Evolutionary conservation across 2,888 invertebrate genomes (phyloP).

Genomic region (Liopterus haemorrhoidalis): DNA sequence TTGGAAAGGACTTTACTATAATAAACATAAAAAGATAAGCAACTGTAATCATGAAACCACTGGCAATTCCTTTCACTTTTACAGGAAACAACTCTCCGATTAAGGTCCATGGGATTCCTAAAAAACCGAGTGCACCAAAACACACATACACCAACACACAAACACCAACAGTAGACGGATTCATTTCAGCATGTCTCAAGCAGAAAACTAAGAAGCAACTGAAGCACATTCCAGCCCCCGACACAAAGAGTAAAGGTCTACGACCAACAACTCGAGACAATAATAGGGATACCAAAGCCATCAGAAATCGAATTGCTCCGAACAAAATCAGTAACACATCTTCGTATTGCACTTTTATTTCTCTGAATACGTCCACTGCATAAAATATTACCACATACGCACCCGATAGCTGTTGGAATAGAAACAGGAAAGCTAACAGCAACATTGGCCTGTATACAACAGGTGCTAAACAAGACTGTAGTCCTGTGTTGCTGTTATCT

Average conservation of each 20-base stretch:
- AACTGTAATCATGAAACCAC: slow-evolving; percentile 49
- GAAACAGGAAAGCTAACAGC: slow-evolving; percentile 47
- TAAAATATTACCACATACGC: slow-evolving; percentile 56
- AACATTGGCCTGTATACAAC: slow-evolving; percentile 50
- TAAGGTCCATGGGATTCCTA: slow-evolving; percentile 56
- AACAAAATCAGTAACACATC: slow-evolving; percentile 48
- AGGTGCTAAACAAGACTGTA: slow-evolving; percentile 42
- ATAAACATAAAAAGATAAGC: slow-evolving; percentile 53
- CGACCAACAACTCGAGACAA: slow-evolving; percentile 49
- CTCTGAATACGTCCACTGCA: slow-evolving; percentile 49
- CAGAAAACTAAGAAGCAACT: slow-evolving; percentile 44
- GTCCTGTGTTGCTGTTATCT: slow-evolving; percentile 31
- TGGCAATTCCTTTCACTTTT: slow-evolving; percentile 49
- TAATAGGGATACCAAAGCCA: slow-evolving; percentile 48
- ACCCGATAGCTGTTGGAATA: slow-evolving; percentile 54
- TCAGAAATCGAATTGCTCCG: slow-evolving; percentile 49
- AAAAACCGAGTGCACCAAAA: slow-evolving; percentile 50
- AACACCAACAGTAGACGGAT: slow-evolving; percentile 38
- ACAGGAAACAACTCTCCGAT: slow-evolving; percentile 51
- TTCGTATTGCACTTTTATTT: slow-evolving; percentile 47
- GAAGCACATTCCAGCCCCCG: slow-evolving; percentile 51
- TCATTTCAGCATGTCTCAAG: slow-evolving; percentile 51
- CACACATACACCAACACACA: slow-evolving; percentile 50
- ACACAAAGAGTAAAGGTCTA: slow-evolving; percentile 47
- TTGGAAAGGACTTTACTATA: slow-evolving; percentile 50